A percentile compares a stretch with the other conserved stretches of the same genome.
Evolutionary conservation across 2,113 vertebrate genomes (phyloP).

Genomic region (Struthio camelus): DNA sequence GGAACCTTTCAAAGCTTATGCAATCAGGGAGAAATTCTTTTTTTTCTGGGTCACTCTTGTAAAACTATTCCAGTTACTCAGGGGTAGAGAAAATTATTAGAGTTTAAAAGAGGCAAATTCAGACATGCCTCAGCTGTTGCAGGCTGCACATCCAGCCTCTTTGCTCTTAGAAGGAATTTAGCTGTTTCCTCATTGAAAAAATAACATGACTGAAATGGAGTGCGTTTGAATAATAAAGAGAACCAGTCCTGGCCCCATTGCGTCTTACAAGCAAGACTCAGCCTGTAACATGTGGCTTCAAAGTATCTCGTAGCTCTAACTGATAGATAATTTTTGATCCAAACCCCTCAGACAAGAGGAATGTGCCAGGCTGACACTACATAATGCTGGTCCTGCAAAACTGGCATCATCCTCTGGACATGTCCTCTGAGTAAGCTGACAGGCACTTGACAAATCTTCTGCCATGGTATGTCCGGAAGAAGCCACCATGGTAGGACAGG

Average conservation of each 20-base stretch:
- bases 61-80: slow-evolving; percentile 6
- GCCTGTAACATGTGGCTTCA: neutral
- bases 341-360: neutral
- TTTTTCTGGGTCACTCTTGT: neutral
- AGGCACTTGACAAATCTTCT: neutral
- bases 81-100: neutral
- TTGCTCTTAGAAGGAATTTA: neutral
- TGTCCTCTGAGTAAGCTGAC: neutral
- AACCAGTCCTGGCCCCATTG: neutral
- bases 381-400: neutral
- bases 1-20: neutral
- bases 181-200: slow-evolving; percentile 39
- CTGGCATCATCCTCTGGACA: neutral
- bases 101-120: slow-evolving; percentile 40
- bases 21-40: neutral
- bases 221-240: slow-evolving; percentile 11
- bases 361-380: neutral
- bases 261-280: slow-evolving; percentile 17
- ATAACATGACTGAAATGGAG: slow-evolving; percentile 32
- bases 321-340: neutral
- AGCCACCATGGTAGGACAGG: neutral
- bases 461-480: neutral
- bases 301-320: neutral
- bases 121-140: neutral
- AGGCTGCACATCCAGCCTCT: neutral